Evolutionary conservation across 1,140 invertebrate species (phyloP), one percentile per base, ranked within the genome.

Genomic region (Diorhabda sublineata): DNA sequence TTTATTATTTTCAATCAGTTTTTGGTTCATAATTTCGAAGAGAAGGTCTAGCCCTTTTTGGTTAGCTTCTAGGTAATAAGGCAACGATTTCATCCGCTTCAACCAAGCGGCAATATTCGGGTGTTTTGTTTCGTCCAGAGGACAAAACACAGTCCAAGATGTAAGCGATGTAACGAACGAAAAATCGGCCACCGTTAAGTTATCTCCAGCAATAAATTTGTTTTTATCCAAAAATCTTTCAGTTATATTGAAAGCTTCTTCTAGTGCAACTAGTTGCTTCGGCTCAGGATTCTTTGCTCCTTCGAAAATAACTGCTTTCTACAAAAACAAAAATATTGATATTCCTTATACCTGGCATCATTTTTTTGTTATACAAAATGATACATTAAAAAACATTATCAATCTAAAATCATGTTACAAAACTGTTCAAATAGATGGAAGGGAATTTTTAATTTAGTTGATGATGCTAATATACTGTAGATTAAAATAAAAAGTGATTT

Each of bases 101-200:
- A 58, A 5, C 64, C 64, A 66, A 58, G 7, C 26, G 7, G 3
- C n/a, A 6, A 58, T 66, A 3, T 58, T 58, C 8, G 47, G 11
- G 43, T 58, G 57, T 57, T 58, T 66, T 4, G 5, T 42, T 26
- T 63, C 61, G 2, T 44, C 41, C 3, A 63, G 9, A 9, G 42
- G 42, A 7, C 44, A 44, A 60, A 72, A 67, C 8, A 63, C 56
- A 7, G 44, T 45, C 64, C 64, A 69, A 57, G n/a, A 56, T 2
- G 71, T 62, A 4, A 71, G 45, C 3, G 67, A 68, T 2, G 69
- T 61, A 2, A 44, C 47, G 26, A 72, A 65, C 60, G 67, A 73
- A 43, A 75, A 73, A 69, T 75, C 73, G 26, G 73, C 73, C 11
- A 75, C 72, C 4, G 71, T 71, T 52, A 73, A 45, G 8, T 9